phyloP scores from a whole-genome alignment of 2,888 invertebrate species.

The Melieria crassipennis region DNA sequence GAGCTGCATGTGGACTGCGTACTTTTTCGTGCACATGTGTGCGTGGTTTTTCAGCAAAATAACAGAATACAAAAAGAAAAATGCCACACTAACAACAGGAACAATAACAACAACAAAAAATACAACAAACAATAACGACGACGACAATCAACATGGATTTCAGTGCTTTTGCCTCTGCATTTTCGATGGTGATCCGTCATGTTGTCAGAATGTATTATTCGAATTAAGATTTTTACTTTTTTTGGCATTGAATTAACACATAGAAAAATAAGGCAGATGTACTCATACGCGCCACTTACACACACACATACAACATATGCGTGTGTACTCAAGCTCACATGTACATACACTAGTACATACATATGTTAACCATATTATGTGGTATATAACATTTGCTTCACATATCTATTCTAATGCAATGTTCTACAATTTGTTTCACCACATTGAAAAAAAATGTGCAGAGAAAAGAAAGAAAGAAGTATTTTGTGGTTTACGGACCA shows the following conservation, averaged over 20 bases:
- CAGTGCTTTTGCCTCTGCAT: slow-evolving; percentile 51
- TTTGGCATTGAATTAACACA: slow-evolving; percentile 47
- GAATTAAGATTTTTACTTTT: slow-evolving; percentile 66
- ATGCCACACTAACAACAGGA: not conserved
- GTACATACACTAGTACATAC: not conserved
- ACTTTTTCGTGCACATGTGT: not conserved
- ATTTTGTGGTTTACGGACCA: too few relatives aligned
- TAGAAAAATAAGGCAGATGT: slow-evolving; percentile 32
- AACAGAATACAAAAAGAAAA: not conserved
- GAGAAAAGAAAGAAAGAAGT: too few relatives aligned
- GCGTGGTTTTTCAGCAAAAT: not conserved
- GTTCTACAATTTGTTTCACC: not conserved
- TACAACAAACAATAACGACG: slow-evolving; percentile 34
- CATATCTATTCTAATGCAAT: too few relatives aligned
- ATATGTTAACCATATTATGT: not conserved
- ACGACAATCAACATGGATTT: slow-evolving; percentile 33
- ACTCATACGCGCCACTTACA: slow-evolving; percentile 15
- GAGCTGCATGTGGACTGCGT: not conserved
- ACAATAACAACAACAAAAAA: slow-evolving; percentile 14
- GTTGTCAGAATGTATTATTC: slow-evolving; percentile 67
- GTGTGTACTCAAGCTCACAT: not conserved
- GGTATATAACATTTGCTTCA: too few relatives aligned
- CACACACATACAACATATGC: slow-evolving; percentile 1
- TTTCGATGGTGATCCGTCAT: slow-evolving; percentile 67
- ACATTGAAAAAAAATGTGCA: not conserved